Conservation (phyloP, 1,140 invertebrate genomes). For the Leptonema lineaticorne region DNA sequence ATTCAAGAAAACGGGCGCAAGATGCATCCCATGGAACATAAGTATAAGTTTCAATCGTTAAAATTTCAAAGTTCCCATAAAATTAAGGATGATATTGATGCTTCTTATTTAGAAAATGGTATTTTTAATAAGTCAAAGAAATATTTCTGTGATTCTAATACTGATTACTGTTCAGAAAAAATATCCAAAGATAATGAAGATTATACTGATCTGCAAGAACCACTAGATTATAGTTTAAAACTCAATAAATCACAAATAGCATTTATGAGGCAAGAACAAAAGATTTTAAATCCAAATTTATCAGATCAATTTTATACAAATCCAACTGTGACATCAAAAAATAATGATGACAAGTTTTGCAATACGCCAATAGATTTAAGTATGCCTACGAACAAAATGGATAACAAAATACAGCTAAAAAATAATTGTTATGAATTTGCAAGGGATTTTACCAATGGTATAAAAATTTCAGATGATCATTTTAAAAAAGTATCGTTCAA, state of each 20-base stretch:
- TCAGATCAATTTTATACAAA: neutral
- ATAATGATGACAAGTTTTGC: neutral
- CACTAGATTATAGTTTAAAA: constrained; percentile 37
- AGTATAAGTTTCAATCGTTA: neutral
- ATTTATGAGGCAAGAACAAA: constrained; percentile 10
- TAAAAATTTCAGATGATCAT: neutral
- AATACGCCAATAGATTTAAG: constrained; percentile 35
- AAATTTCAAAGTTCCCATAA: constrained; percentile 23
- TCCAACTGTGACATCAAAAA: neutral
- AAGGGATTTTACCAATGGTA: neutral
- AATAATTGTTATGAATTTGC: neutral
- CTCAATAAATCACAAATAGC: neutral
- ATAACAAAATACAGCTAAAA: neutral
- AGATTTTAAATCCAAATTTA: constrained; percentile 11
- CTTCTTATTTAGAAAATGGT: neutral
- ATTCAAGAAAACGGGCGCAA: neutral
- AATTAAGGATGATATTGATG: constrained; percentile 21
- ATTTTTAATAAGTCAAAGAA: neutral
- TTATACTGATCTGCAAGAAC: neutral
- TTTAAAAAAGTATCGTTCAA: constrained; percentile 39
- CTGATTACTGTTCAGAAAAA: neutral
- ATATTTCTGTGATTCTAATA: neutral
- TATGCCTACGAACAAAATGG: neutral
- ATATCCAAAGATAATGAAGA: neutral
- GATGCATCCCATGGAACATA: neutral